Base-by-base conservation (phyloP, 1,140 invertebrate genomes). In the Condylostylus longicornis region DNA sequence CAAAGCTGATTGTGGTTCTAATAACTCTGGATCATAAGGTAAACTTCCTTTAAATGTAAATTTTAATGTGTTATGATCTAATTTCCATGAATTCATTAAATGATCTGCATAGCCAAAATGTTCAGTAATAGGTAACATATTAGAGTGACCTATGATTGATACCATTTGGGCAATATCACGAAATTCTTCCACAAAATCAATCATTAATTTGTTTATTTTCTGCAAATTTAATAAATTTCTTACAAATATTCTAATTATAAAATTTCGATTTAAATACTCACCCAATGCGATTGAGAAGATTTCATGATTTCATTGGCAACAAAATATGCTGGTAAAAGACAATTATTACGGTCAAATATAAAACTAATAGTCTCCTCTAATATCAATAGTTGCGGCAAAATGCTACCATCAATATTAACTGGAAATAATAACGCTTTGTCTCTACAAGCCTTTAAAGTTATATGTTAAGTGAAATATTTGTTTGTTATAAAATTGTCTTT, bases 281-380 rank as follows among this genome's bases (percentile, higher is more conserved):
- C 82, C 89, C 90, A 95, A 64, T 95, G 89, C 21, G 87, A 87
- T 72, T 80, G 72, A 74, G 51, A 81, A 77, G 49, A 88, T 77
- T 23, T 82, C 77, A 64, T 95, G 87, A 97, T 79, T 66, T 96
- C 90, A 63, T 90, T 94, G 0, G 93, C 80, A 42, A 95, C 84
- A 44, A 97, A 85, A 61, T 95, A 95, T 14, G 82, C 85, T 10
- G 93, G 93, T 28, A 96, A 63, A 8, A 97, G 64, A 52, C 87
- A 91, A 4, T 82, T 79, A 65, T 91, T 87, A 19, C 91, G 68
- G 57, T 96, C 85, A 65, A 96, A 86, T 47, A 96, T 93, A 46
- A 83, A 79, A 47, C 81, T 73, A 33, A 94, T 72, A 3, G 94
- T 74, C 53, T 75, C 74, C 49, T 82, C 71, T 12, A 90, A 61